phyloP scores from a whole-genome alignment of 2,113 vertebrate species.

The Poeciliopsis retropinna region DNA sequence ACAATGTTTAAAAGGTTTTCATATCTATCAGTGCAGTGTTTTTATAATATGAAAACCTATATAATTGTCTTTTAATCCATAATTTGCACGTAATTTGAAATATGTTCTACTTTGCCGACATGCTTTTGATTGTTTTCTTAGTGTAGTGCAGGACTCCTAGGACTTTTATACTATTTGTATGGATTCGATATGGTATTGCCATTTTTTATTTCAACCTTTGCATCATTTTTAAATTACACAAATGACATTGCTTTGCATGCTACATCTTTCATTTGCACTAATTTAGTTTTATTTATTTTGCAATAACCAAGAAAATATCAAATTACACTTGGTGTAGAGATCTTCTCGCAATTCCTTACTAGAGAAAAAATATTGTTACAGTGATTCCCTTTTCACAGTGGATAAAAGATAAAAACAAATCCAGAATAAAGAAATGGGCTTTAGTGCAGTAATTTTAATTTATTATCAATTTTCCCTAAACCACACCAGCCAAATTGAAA shows the following conservation, averaged over 20 bases:
- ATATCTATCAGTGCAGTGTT: no score
- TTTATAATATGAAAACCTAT: neutral
- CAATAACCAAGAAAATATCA: no score
- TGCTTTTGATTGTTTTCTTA: neutral
- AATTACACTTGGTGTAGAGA: neutral
- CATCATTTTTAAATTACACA: neutral
- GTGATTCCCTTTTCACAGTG: no score
- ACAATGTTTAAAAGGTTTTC: slow-evolving; percentile 12
- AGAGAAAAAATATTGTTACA: no score
- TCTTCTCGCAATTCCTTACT: neutral
- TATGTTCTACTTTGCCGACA: neutral
- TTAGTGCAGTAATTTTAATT: no score
- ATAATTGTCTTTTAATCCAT: neutral
- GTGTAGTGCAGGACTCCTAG: neutral
- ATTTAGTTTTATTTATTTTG: neutral
- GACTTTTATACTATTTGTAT: no score
- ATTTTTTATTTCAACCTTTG: neutral
- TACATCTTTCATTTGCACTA: neutral
- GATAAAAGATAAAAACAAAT: no score
- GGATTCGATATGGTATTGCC: neutral
- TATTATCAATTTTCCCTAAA: no score
- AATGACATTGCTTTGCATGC: neutral
- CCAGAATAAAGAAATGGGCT: no score
- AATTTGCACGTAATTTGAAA: neutral
- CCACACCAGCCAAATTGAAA: no score